These are phyloP conservation scores for Campylomormyrus tamandua DNA, from an alignment of 2,113 vertebrate species.

Conservation along the genomic window DNA sequence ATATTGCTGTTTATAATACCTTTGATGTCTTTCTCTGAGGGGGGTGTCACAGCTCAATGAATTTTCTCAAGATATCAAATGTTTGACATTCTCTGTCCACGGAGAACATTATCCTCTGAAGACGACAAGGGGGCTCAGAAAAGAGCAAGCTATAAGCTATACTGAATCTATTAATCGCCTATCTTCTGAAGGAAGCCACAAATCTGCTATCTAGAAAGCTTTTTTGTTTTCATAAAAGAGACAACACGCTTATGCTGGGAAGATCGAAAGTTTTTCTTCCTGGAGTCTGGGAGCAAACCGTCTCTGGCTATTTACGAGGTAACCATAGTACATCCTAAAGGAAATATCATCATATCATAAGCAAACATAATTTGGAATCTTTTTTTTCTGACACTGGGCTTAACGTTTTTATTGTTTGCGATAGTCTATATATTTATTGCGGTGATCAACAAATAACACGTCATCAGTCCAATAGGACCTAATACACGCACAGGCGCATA, in stretches of 20 bases:
- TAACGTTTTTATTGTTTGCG: not conserved
- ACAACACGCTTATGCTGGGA: not conserved
- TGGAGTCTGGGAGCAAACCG: not conserved
- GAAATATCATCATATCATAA: not conserved
- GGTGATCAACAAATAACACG: not conserved
- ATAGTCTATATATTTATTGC: not conserved
- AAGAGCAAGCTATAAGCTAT: not conserved
- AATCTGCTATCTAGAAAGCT: slow-evolving; percentile 4
- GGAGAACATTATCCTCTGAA: slow-evolving; percentile 28
- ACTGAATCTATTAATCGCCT: not conserved
- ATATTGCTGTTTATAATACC: slow-evolving; percentile 34
- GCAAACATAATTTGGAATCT: not conserved
- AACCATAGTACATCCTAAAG: slow-evolving; percentile 2
- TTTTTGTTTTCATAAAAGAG: not conserved
- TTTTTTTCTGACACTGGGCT: not conserved
- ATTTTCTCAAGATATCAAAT: slow-evolving; percentile 10
- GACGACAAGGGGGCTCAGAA: slow-evolving; percentile 9
- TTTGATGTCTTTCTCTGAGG: slow-evolving; percentile 34
- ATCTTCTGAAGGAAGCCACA: not conserved
- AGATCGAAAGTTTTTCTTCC: not conserved
- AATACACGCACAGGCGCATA: not conserved
- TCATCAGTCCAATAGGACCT: not conserved
- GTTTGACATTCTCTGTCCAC: slow-evolving; percentile 28
- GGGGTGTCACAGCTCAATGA: slow-evolving; percentile 24
- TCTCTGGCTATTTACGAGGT: not conserved